Base-by-base conservation (phyloP, 2,797 vertebrate genomes). In the Martes flavigula region DNA sequence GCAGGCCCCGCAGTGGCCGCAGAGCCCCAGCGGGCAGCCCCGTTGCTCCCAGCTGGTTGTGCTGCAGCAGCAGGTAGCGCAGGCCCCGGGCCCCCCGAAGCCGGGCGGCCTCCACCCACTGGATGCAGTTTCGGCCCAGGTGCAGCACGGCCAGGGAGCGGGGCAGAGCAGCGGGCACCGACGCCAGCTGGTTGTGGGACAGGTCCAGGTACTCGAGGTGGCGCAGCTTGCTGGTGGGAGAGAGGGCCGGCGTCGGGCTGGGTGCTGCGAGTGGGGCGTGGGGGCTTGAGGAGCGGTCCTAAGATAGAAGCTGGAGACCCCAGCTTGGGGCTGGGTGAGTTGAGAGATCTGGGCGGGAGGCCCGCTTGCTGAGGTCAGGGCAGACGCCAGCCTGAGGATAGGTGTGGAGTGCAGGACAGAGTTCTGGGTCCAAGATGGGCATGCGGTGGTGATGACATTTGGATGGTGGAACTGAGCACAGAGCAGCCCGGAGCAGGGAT, bases 131-230 rank as follows among this genome's bases (percentile, higher is more conserved):
- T 7, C 97, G 97, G 64, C 98, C 98, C 96, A 98, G 51, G 68
- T 98, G 98, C 79, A 98, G 91, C 58, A 98, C 88, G 0, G 87
- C 72, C 83, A 98, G 93, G 66, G 90, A 79, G 4, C 15, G 54
- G 1, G 98, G 98, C 79, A 98, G 96, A 38, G 98, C 98, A 0
- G 94, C 30, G 0, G 98, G 98, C 79, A 98, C 97, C 2, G 87
- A 17, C 0, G 87, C 78, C 91, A 98, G 88, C 94, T 90, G 96
- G 62, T 98, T 98, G 91, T 98, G 97, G 17, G 98, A 98, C 70
- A 98, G 97, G 66, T 98, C 98, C 93, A 98, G 83, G 91, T 98
- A 98, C 93, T 98, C 98, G 6, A 98, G 96, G 84, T 97, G 84
- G 54, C 32, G 93, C 91, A 98, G 95, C 91, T 97, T 97, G 97